Percentiles rank a stretch among this genome's conserved stretches.
Conservation (phyloP, 2,888 invertebrate genomes). For the Nemurella pictetii region DNA sequence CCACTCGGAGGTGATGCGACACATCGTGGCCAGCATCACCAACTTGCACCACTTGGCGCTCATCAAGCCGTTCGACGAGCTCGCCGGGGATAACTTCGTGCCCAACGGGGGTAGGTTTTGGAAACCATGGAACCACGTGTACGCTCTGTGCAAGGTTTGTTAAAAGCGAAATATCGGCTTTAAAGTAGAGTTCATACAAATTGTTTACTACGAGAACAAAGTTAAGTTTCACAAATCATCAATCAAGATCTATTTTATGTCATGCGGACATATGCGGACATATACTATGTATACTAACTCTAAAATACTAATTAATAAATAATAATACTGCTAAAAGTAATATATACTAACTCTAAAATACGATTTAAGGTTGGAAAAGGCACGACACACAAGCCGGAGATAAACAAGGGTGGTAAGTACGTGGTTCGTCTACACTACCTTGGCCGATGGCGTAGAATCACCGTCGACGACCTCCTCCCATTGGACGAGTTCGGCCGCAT, state of each 20-base stretch:
- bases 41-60: constrained; percentile 16
- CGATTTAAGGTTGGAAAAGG: constrained; percentile 30
- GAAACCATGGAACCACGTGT: constrained; percentile 40
- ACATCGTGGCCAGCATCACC: background rate
- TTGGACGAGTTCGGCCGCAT: constrained; percentile 49
- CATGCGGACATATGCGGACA: no score
- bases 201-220: no score
- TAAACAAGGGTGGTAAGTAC: constrained; percentile 52
- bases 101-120: constrained; percentile 32
- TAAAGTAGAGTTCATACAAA: no score
- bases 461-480: constrained; percentile 56
- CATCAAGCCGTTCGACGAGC: constrained; percentile 2
- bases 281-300: no score
- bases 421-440: constrained; percentile 54
- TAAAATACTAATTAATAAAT: no score
- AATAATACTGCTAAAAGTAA: no score
- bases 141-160: constrained; percentile 36
- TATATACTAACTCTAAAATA: no score
- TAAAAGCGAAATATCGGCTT: no score
- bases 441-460: constrained; percentile 56
- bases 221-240: background rate
- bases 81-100: constrained; percentile 4
- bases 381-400: constrained; percentile 7
- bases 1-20: background rate
- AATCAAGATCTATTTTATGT: no score